Evolutionary conservation across 23 tunicate species (phyloP), one percentile per base, ranked within the genome.

Genomic region (Halocynthia roretzi): DNA sequence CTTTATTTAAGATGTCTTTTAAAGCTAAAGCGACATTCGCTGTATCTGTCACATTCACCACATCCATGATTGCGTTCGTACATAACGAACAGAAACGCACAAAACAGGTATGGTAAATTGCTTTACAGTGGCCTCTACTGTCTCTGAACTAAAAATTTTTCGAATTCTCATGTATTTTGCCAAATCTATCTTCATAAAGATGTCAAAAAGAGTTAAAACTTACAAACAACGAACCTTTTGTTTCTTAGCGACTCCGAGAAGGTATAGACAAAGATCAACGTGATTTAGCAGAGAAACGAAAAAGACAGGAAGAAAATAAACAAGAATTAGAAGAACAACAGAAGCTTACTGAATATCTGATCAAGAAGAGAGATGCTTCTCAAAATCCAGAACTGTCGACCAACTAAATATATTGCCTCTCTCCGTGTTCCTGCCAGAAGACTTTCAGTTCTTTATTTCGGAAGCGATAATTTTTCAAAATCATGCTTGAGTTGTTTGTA

Each of bases 11-110:
- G 10, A 83, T 83, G 87, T 83, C 87, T 1, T 48, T 71, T 50
- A 54, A 53, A 54, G 87, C 87, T 4, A 76, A 76, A 67, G 44
- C 80, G 9, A 76, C 81, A 40, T 70, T 83, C 17, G 75, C 23
- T 17, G 87, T 66, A 17, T 83, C 87, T 5, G 57, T 83, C 31
- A 54, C 70, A 10, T 83, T 83, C 70, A 55, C 87, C 10, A 19
- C 74, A n/a, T 76, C 87, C n/a, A 76, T 67, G 67, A 76, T 83
- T 18, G 76, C 78, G 0, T 83, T 66, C 80, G 87, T 83, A 40
- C 87, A 83, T 68, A 67, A 56, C 75, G 80, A 83, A 49, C 87
- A 83, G 55, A 57, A 76, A 67, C 48, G 51, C 7, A 63, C 67
- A 7, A 76, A 83, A 67, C 58, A 83, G 87, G 87, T 83, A 0